Conservation (phyloP, 2,888 invertebrate species). For the Caenorhabditis sp. region DNA sequence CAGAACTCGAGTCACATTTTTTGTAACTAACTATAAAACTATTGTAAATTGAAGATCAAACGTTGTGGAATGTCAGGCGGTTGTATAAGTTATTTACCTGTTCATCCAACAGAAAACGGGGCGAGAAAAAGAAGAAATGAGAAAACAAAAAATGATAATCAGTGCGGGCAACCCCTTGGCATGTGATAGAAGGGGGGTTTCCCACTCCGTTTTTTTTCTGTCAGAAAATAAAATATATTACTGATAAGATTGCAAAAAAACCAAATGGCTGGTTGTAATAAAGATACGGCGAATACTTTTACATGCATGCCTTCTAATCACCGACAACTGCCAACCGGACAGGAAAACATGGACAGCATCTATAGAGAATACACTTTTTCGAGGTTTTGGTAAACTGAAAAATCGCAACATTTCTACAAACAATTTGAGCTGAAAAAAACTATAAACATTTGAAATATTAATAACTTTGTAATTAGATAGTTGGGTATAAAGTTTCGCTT, state of each 20-base stretch:
- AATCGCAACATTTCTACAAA: too few species aligned
- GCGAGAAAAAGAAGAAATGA: too few species aligned
- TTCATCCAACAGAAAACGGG: not conserved
- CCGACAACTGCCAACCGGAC: not conserved
- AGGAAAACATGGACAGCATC: not conserved
- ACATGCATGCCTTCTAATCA: not conserved
- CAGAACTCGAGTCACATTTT: not conserved
- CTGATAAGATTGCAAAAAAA: not conserved
- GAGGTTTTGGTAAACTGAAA: too few species aligned
- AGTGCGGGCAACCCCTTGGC: slow-evolving; percentile 32
- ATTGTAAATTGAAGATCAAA: not conserved
- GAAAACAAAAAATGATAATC: slow-evolving; percentile 15
- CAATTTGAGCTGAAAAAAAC: too few species aligned
- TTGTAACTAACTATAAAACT: too few species aligned
- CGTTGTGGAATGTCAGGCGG: not conserved
- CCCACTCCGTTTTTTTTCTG: slow-evolving; percentile 11
- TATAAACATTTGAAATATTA: too few species aligned
- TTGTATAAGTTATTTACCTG: not conserved
- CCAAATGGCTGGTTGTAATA: not conserved
- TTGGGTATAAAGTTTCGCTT: too few species aligned
- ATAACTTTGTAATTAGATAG: too few species aligned
- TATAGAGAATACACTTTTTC: too few species aligned
- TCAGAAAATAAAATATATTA: not conserved
- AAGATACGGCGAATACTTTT: not conserved
- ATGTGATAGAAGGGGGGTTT: slow-evolving; percentile 30